Conservation (phyloP, 2,113 vertebrate genomes). For the Neotoma lepida region DNA sequence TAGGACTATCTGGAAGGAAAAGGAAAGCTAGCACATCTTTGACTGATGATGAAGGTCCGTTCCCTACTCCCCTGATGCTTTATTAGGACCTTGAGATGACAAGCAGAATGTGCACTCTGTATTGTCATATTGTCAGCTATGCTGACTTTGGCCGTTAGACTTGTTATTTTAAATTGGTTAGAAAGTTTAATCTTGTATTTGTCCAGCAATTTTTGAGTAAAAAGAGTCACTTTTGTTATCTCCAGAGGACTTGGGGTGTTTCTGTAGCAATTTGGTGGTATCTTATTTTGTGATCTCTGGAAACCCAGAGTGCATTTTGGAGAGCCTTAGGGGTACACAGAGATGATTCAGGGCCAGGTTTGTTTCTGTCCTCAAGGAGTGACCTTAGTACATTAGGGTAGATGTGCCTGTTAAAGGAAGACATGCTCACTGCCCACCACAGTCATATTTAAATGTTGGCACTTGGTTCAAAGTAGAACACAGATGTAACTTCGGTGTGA, state of each 20-base stretch:
- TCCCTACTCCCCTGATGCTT: not conserved
- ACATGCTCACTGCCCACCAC: not conserved
- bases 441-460: not conserved
- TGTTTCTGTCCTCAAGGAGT: not conserved
- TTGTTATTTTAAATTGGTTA: not conserved
- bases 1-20: constrained; percentile 81
- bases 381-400: not conserved
- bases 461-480: not conserved
- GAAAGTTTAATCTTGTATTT: not conserved
- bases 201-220: not conserved
- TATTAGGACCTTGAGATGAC: not conserved
- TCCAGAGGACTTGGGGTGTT: not conserved
- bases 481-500: not conserved
- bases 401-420: too few relatives aligned
- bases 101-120: not conserved
- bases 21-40: constrained; percentile 85
- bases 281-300: not conserved
- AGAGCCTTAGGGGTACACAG: not conserved
- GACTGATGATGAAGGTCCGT: constrained; percentile 82
- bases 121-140: not conserved
- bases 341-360: not conserved
- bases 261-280: not conserved
- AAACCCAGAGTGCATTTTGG: not conserved
- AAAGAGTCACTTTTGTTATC: not conserved
- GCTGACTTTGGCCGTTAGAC: not conserved